Evolutionary conservation across 1,140 invertebrate genomes (phyloP).

Genomic region (Leptestheria dahalacensis): DNA sequence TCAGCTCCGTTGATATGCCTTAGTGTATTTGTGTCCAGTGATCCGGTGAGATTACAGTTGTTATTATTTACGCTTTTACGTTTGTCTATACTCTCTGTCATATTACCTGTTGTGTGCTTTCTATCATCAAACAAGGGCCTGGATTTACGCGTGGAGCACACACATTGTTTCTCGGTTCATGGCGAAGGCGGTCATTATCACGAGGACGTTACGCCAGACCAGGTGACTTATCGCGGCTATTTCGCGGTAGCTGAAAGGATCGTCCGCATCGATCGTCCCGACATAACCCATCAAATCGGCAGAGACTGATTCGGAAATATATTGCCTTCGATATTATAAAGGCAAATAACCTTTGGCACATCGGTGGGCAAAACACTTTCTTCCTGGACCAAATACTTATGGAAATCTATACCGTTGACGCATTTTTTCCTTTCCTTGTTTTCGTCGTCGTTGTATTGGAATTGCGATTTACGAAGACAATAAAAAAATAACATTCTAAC

Average conservation of each 20-base stretch:
- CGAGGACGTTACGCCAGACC: conserved; percentile 73
- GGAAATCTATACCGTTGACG: too few relatives aligned
- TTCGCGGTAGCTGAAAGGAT: conserved; percentile 59
- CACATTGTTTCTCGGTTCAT: conserved; percentile 77
- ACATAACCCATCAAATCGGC: conserved; percentile 30
- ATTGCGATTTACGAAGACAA: too few relatives aligned
- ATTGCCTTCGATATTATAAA: too few relatives aligned
- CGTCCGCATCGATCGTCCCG: conserved; percentile 63
- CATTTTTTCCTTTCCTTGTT: too few relatives aligned
- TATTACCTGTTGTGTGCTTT: conserved; percentile 15
- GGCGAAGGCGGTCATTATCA: conserved; percentile 91
- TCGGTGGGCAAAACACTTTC: too few relatives aligned
- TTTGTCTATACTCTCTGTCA: not conserved
- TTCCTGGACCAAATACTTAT: too few relatives aligned
- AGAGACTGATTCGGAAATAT: conserved; percentile 21
- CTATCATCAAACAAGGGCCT: conserved; percentile 57
- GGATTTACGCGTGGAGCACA: conserved; percentile 82
- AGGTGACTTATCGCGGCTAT: conserved; percentile 71
- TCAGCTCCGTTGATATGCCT: conserved; percentile 68
- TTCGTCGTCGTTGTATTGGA: too few relatives aligned
- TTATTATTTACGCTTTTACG: not conserved
- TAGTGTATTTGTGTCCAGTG: conserved; percentile 72
- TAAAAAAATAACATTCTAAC: too few relatives aligned
- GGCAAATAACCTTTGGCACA: too few relatives aligned
- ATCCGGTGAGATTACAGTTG: conserved; percentile 44